Evolutionary conservation across 2,888 invertebrate genomes (phyloP).

Genomic region (Melipona bicolor): DNA sequence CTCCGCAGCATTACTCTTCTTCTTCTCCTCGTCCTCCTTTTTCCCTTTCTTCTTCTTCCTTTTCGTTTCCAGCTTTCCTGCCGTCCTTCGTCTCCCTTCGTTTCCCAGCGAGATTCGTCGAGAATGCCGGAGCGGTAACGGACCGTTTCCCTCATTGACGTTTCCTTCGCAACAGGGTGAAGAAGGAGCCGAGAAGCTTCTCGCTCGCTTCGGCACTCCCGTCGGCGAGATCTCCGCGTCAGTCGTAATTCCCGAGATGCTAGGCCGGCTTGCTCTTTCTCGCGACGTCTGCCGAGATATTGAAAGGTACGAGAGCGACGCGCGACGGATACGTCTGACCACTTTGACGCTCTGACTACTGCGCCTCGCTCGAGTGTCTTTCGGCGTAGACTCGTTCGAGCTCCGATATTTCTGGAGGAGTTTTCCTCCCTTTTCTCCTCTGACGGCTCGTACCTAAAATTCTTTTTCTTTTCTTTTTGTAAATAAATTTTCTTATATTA

Average conservation of each 20-base stretch:
- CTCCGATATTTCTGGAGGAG: not conserved
- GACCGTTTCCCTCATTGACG: slow-evolving; percentile 54
- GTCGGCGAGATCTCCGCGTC: slow-evolving; percentile 26
- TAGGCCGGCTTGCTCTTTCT: not conserved
- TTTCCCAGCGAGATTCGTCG: slow-evolving; percentile 55
- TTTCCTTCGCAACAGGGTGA: slow-evolving; percentile 10
- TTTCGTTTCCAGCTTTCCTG: slow-evolving; percentile 24
- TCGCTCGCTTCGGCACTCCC: slow-evolving; percentile 45
- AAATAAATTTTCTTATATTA: too few relatives aligned
- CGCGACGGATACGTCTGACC: not conserved
- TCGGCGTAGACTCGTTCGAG: not conserved
- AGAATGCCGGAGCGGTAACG: slow-evolving; percentile 48
- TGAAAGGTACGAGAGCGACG: not conserved
- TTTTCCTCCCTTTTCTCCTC: not conserved
- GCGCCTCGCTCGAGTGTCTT: not conserved
- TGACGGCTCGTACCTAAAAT: too few relatives aligned
- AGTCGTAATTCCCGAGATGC: slow-evolving; percentile 36
- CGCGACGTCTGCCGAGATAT: slow-evolving; percentile 1
- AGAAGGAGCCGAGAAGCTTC: slow-evolving; percentile 61
- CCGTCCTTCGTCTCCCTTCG: slow-evolving; percentile 20
- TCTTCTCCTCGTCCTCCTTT: slow-evolving; percentile 39
- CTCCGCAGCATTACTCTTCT: slow-evolving; percentile 65
- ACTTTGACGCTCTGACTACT: slow-evolving; percentile 10
- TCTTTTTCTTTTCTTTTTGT: too few relatives aligned
- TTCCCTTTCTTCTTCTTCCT: slow-evolving; percentile 33